Evolutionary conservation across 2,113 vertebrate genomes (phyloP).

Genomic region (Callorhinus ursinus): DNA sequence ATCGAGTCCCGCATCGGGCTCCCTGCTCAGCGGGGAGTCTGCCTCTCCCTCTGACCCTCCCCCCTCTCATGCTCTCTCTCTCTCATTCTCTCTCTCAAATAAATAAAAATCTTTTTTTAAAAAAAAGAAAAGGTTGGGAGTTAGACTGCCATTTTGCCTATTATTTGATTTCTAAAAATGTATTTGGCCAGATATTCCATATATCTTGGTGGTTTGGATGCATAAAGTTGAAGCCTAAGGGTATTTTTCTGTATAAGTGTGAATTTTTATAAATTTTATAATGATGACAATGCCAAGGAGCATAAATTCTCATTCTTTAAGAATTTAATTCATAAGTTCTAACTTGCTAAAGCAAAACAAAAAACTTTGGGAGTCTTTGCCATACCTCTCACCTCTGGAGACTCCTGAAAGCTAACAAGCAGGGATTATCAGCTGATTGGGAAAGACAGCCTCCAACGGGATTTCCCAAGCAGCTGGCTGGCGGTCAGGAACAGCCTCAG

Average conservation of each 20-base stretch:
- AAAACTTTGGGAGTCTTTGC: not conserved
- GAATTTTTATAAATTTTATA: constrained; percentile 39
- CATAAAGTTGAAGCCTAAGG: constrained; percentile 12
- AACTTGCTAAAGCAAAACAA: constrained; percentile 5
- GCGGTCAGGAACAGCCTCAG: not conserved
- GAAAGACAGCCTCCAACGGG: not conserved
- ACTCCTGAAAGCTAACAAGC: not conserved
- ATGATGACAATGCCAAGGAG: constrained; percentile 7
- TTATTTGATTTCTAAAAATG: not conserved
- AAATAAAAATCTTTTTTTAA: too few relatives aligned
- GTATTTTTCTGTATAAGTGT: constrained; percentile 2
- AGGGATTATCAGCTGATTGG: not conserved
- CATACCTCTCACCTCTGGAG: not conserved
- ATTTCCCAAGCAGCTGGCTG: not conserved
- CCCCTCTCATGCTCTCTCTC: too few relatives aligned
- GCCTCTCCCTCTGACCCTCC: too few relatives aligned
- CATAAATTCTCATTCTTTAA: constrained; percentile 36
- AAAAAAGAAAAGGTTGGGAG: not conserved
- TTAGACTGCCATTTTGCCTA: not conserved
- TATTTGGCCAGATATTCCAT: not conserved
- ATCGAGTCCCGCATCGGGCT: too few relatives aligned
- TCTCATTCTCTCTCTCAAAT: too few relatives aligned
- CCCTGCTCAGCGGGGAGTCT: too few relatives aligned
- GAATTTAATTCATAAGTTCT: not conserved
- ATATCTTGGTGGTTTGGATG: not conserved